These are phyloP conservation scores for Takifugu ocellatus DNA, from an alignment of 2,797 vertebrate species.

Conservation along the genomic window DNA sequence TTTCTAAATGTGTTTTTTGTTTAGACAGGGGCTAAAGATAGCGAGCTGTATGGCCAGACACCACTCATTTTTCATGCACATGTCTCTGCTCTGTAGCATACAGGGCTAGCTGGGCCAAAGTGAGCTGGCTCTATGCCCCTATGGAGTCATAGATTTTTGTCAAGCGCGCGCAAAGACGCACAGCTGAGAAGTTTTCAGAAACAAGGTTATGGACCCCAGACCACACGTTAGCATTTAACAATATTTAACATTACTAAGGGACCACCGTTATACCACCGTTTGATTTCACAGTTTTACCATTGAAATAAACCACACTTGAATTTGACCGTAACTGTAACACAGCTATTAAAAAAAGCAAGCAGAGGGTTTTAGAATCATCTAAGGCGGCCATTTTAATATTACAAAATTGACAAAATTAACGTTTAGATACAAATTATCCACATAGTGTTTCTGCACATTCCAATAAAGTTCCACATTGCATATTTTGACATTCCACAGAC, in stretches of 20 bases:
- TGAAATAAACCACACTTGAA: too few relatives aligned
- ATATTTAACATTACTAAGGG: neutral
- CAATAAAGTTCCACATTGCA: too few relatives aligned
- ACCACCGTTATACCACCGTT: too few relatives aligned
- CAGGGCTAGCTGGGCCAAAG: conserved; percentile 28
- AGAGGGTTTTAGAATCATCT: too few relatives aligned
- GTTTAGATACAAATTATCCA: too few relatives aligned
- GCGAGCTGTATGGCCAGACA: conserved; percentile 58
- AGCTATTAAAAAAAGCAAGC: too few relatives aligned
- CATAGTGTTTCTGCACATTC: too few relatives aligned
- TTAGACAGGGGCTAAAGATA: conserved; percentile 76
- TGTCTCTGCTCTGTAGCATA: conserved; percentile 45
- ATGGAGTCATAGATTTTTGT: neutral
- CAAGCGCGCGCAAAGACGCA: conserved; percentile 10
- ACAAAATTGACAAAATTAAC: too few relatives aligned
- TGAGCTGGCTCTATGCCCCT: conserved; percentile 20
- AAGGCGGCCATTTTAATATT: too few relatives aligned
- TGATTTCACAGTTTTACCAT: too few relatives aligned
- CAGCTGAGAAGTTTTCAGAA: conserved; percentile 13
- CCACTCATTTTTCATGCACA: conserved; percentile 57
- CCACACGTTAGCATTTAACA: neutral
- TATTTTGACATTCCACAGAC: too few relatives aligned
- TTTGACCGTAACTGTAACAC: too few relatives aligned
- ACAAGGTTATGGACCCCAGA: conserved; percentile 11
- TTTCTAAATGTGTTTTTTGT: conserved; percentile 75